Evolutionary conservation across 2,888 invertebrate genomes (phyloP).

Genomic region (Troides oblongomaculatus): DNA sequence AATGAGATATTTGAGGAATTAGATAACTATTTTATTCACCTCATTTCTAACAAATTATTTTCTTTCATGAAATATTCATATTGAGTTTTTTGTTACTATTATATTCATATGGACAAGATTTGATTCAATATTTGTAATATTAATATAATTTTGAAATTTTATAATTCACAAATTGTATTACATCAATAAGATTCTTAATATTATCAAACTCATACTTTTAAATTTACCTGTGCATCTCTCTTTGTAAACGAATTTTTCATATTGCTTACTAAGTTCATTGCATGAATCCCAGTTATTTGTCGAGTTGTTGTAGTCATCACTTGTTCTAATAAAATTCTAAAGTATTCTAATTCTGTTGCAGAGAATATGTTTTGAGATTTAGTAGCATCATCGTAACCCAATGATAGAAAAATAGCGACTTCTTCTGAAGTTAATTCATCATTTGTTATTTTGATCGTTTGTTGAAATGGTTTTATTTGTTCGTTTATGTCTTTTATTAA

Average conservation of each 20-base stretch:
- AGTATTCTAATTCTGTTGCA: conserved; percentile 62
- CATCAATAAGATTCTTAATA: not conserved
- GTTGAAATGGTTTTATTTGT: conserved; percentile 57
- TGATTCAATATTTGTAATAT: not conserved
- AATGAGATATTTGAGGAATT: not conserved
- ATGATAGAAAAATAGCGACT: conserved; percentile 60
- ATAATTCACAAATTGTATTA: not conserved
- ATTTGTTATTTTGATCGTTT: conserved; percentile 59
- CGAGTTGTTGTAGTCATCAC: conserved; percentile 65
- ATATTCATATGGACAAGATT: no score
- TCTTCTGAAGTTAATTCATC: conserved; percentile 64
- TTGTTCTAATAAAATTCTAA: conserved; percentile 61
- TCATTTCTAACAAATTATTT: no score
- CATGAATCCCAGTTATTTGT: conserved; percentile 61
- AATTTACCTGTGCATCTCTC: conserved; percentile 63
- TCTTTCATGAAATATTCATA: no score
- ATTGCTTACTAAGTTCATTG: conserved; percentile 60
- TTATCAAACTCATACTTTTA: not conserved
- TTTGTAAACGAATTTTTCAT: conserved; percentile 62
- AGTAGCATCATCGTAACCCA: conserved; percentile 62
- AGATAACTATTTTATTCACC: not conserved
- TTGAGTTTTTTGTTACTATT: no score
- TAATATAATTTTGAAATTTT: not conserved
- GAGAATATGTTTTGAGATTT: conserved; percentile 65
- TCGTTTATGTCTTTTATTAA: conserved; percentile 61